A percentile compares a stretch with the other conserved stretches of the same genome.
These are phyloP conservation scores for Cephus rjabovi DNA, from an alignment of 2,888 invertebrate species.

Conservation along the genomic window DNA sequence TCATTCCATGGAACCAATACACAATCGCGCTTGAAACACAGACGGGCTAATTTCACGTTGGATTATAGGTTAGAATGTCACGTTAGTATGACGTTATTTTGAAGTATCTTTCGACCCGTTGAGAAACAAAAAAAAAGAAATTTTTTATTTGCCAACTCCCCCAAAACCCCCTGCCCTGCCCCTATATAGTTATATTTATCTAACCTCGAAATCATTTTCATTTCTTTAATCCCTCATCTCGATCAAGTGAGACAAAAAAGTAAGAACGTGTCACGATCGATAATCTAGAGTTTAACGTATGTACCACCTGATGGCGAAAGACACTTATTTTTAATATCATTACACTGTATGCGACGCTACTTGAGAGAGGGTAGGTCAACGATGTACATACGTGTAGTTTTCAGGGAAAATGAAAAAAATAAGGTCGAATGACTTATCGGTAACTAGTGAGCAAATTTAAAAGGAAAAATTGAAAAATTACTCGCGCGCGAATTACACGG, in stretches of 20 bases:
- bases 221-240: not conserved
- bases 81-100: too few relatives aligned
- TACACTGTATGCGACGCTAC: not conserved
- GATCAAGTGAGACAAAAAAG: not conserved
- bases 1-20: not conserved
- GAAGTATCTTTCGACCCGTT: too few relatives aligned
- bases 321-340: not conserved
- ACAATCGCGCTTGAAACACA: not conserved
- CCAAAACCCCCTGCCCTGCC: not conserved
- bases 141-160: not conserved
- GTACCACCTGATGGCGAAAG: not conserved
- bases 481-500: not conserved
- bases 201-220: not conserved
- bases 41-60: not conserved
- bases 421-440: too few relatives aligned
- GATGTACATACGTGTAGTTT: not conserved
- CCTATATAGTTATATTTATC: not conserved
- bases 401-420: not conserved
- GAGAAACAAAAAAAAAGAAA: too few relatives aligned
- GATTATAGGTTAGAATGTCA: not conserved
- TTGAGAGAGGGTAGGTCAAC: not conserved
- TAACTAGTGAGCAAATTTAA: too few relatives aligned
- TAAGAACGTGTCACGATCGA: not conserved
- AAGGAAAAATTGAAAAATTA: not conserved
- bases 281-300: not conserved